Conservation (phyloP, 2,797 vertebrate genomes). For the Peromyscus melanophrys region DNA sequence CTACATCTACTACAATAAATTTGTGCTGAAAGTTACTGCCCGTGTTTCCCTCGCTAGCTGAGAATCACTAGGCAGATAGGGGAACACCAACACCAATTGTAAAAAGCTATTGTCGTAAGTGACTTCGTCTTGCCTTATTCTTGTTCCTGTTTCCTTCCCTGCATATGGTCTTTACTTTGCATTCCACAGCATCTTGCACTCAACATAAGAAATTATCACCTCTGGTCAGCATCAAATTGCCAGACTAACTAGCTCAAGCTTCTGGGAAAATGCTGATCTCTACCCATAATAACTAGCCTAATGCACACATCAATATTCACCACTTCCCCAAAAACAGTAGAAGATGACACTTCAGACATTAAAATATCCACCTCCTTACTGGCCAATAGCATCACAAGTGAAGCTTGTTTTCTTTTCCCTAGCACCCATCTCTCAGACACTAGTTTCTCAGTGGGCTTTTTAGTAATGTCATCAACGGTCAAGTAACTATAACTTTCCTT, state of each 20-base stretch:
- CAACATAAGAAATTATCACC: not conserved
- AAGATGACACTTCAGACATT: not conserved
- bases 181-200: not conserved
- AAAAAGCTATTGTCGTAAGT: not conserved
- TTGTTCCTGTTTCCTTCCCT: not conserved
- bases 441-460: not conserved
- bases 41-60: not conserved
- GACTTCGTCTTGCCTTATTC: not conserved
- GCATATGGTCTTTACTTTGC: not conserved
- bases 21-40: constrained; percentile 45
- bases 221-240: not conserved
- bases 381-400: not conserved
- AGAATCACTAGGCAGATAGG: not conserved
- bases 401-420: not conserved
- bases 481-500: too few relatives aligned
- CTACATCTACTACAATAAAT: not conserved
- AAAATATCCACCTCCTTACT: not conserved
- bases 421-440: not conserved
- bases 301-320: not conserved
- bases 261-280: not conserved
- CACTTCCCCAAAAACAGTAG: not conserved
- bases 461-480: constrained; percentile 1
- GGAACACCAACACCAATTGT: not conserved
- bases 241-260: not conserved
- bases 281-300: not conserved